A percentile compares a stretch with the other conserved stretches of the same genome.
These are phyloP conservation scores for Lasaia peninsularis DNA, from an alignment of 1,140 invertebrate species.

Conservation along the genomic window DNA sequence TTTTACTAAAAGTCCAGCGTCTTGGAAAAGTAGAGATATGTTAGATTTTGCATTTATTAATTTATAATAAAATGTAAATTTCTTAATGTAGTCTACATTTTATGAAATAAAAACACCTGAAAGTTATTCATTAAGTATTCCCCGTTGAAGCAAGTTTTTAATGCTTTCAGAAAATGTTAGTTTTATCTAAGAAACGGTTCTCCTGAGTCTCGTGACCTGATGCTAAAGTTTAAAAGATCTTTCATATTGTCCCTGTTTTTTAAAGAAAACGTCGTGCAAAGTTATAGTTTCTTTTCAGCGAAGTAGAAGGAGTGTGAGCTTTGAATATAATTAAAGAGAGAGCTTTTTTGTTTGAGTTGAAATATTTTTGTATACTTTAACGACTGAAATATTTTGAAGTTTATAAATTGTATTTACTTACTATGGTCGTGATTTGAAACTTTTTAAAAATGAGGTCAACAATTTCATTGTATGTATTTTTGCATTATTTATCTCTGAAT, in stretches of 20 bases:
- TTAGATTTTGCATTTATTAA: no score
- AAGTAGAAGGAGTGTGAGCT: background rate
- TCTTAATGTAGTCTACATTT: no score
- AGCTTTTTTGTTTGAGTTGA: background rate
- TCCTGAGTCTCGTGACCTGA: background rate
- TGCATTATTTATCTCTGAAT: no score
- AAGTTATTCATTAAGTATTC: background rate
- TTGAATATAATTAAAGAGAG: background rate
- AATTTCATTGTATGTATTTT: no score
- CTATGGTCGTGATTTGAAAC: no score
- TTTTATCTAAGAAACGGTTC: background rate
- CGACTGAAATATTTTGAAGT: background rate
- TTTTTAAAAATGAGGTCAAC: no score
- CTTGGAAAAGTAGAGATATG: no score
- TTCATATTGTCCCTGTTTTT: constrained; percentile 2
- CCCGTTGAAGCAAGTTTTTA: background rate
- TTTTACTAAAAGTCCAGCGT: no score
- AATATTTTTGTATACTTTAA: background rate
- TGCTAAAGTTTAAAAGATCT: constrained; percentile 1
- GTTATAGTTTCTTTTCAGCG: background rate
- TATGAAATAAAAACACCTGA: background rate
- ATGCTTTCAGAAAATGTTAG: background rate
- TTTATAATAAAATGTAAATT: no score
- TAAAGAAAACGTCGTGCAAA: background rate
- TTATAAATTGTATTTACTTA: no score